These are phyloP conservation scores for Erannis defoliaria DNA, from an alignment of 2,888 invertebrate species.

Conservation along the genomic window DNA sequence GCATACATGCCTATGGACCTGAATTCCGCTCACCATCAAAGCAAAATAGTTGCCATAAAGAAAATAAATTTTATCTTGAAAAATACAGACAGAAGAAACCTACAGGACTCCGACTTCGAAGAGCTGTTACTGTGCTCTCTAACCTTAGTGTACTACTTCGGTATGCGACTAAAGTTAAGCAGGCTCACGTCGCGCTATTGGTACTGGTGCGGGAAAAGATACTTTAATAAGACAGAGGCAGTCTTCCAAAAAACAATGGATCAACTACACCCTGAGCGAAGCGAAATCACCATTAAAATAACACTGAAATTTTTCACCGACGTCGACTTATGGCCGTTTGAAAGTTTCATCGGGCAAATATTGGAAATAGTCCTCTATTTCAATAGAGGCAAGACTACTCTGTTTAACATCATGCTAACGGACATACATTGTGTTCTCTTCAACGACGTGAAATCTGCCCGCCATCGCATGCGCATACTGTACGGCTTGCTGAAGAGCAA, in stretches of 20 bases:
- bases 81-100: constrained; percentile 41
- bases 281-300: constrained; percentile 61
- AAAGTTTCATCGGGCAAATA: constrained; percentile 66
- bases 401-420: constrained; percentile 67
- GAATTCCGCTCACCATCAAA: constrained; percentile 50
- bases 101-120: constrained; percentile 61
- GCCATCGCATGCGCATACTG: constrained; percentile 79
- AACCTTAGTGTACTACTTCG: constrained; percentile 66
- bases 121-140: constrained; percentile 63
- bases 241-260: constrained; percentile 64
- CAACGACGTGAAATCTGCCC: constrained; percentile 65
- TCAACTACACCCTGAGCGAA: constrained; percentile 62
- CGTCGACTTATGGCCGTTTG: constrained; percentile 64
- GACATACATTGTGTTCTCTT: constrained; percentile 66
- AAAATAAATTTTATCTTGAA: constrained; percentile 56
- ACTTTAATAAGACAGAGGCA: constrained; percentile 62
- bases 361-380: constrained; percentile 66
- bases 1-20: constrained; percentile 62
- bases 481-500: constrained; percentile 79
- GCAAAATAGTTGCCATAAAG: constrained; percentile 59
- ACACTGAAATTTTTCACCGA: constrained; percentile 63
- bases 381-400: constrained; percentile 57
- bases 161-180: constrained; percentile 67
- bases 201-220: constrained; percentile 56
- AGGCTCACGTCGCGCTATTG: constrained; percentile 52